A percentile compares a stretch with the other conserved stretches of the same genome.
These are phyloP conservation scores for Idris sp. DNA, from an alignment of 1,140 invertebrate species.

Conservation along the genomic window DNA sequence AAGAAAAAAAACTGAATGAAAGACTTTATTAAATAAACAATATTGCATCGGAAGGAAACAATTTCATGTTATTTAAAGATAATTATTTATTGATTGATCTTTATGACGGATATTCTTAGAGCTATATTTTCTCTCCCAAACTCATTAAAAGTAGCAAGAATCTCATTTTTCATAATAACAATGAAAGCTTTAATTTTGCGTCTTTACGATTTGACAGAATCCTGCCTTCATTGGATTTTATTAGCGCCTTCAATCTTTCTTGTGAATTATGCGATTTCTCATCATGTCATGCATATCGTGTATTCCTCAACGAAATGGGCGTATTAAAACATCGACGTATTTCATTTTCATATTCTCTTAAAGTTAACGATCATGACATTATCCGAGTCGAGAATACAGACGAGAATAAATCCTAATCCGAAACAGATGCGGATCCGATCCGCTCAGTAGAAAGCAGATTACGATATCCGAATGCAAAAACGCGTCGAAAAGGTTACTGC, in stretches of 20 bases:
- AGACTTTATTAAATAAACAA: too few relatives aligned
- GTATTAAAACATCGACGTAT: slow-evolving; percentile 28
- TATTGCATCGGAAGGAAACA: slow-evolving; percentile 5
- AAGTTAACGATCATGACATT: slow-evolving; percentile 32
- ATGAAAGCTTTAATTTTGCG: slow-evolving; percentile 21
- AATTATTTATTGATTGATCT: too few relatives aligned
- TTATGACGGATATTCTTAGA: slow-evolving; percentile 18
- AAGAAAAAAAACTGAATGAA: too few relatives aligned
- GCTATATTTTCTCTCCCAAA: slow-evolving; percentile 3
- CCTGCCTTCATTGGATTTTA: slow-evolving; percentile 34
- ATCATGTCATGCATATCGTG: slow-evolving; percentile 10
- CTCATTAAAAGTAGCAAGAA: slow-evolving; percentile 19
- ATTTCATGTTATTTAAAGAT: too few relatives aligned
- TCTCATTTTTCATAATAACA: slow-evolving; percentile 23
- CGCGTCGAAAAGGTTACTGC: slow-evolving; percentile 26
- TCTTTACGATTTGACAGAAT: slow-evolving; percentile 34
- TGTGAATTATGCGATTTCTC: slow-evolving; percentile 9
- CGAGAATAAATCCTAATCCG: slow-evolving; percentile 49
- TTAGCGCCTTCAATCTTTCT: slow-evolving; percentile 24
- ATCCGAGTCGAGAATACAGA: slow-evolving; percentile 20
- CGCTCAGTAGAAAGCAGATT: slow-evolving; percentile 44
- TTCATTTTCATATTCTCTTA: slow-evolving; percentile 48
- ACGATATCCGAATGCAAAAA: slow-evolving; percentile 28
- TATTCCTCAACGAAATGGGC: slow-evolving; percentile 20
- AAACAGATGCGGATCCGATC: slow-evolving; percentile 44